Evolutionary conservation across 2,888 invertebrate genomes (phyloP), one percentile per base, ranked within the genome.

Genomic region (Andrena marginata): DNA sequence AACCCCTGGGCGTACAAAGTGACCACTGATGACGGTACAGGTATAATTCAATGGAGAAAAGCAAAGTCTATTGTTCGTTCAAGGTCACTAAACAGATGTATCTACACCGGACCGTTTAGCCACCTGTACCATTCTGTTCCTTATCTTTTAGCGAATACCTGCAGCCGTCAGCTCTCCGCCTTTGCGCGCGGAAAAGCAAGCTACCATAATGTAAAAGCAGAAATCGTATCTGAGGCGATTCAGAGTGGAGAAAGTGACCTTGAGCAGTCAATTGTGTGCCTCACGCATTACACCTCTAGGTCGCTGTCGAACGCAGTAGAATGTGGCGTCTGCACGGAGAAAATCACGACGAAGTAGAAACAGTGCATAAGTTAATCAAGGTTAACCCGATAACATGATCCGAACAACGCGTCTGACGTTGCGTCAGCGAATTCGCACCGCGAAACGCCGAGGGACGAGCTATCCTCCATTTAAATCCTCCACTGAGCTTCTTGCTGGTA

Each of bases 291-390:
- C 26, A 26, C 10, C 20, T 33, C 10, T 86, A 86, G 88, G 83
- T 81, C 81, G 76, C 82, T 81, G 87, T 82, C 84, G 84, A 77
- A 68, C 83, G 80, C 33, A 51, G 26, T 54, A 48, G 23, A 56
- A 35, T 29, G 49, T 56, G 26, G 42, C 59, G 48, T n/a, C 23
- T 63, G 49, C 51, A 51, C 26, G 42, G 35, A 59, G 67, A 31
- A 49, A 26, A 20, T 20, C 35, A 10, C 23, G 42, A 68, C 31
- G 67, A 77, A 35, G 62, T 49, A 63, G 26, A 84, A 80, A 79
- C 20, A 68, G 80, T 72, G 84, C 82, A 82, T 85, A 90, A 90
- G 87, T 90, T 89, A 88, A 90, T 90, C 87, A 88, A 88, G 85
- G 86, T 89, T 88, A 89, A 80, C 33, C 86, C 74, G 76, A 85